These are phyloP conservation scores for Nymphalis urticae DNA, from an alignment of 2,888 invertebrate genomes.

Conservation along the genomic window DNA sequence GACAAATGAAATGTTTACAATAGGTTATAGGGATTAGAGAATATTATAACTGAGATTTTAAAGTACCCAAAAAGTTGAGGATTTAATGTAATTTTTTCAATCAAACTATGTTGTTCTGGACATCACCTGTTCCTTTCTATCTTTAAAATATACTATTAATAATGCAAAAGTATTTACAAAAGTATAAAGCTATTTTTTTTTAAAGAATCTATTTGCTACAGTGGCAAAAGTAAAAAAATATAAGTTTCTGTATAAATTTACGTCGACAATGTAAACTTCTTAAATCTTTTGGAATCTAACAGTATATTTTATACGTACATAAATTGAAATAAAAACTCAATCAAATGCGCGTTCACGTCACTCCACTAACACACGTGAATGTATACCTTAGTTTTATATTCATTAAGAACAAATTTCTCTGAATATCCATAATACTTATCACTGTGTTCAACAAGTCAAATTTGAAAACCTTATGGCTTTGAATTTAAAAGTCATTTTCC, in stretches of 20 bases:
- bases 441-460: background rate
- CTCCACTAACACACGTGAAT: background rate
- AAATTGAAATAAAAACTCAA: background rate
- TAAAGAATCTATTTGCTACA: too few relatives aligned
- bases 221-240: too few relatives aligned
- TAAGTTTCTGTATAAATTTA: too few relatives aligned
- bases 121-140: background rate
- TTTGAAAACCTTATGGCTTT: constrained; percentile 17
- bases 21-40: constrained; percentile 23
- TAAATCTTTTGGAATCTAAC: too few relatives aligned
- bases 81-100: constrained; percentile 4
- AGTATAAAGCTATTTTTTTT: too few relatives aligned
- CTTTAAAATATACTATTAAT: too few relatives aligned
- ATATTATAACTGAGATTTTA: constrained; percentile 13
- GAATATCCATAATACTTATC: background rate
- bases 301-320: too few relatives aligned
- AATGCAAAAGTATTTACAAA: too few relatives aligned
- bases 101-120: background rate
- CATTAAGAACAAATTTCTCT: background rate
- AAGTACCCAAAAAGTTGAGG: background rate
- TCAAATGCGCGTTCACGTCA: background rate
- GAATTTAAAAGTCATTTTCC: constrained; percentile 24
- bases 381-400: background rate
- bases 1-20: constrained; percentile 39
- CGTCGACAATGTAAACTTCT: too few relatives aligned